phyloP scores from a whole-genome alignment of 2,888 invertebrate genomes.

The Ganaspis brasiliensis region DNA sequence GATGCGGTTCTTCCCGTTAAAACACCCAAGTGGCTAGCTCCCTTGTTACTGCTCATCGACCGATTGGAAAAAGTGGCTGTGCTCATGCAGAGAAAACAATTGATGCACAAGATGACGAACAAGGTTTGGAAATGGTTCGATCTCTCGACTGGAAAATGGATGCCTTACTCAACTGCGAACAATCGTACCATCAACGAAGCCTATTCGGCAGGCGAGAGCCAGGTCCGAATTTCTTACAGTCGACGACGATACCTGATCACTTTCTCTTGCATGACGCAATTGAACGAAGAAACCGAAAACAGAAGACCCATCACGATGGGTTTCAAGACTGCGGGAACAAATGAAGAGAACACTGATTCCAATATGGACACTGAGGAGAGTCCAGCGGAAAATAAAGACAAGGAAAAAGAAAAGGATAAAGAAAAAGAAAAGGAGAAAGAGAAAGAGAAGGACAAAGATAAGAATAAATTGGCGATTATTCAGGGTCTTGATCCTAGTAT shows the following conservation, averaged over 20 bases:
- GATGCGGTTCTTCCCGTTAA: slow-evolving; percentile 64
- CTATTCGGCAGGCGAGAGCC: slow-evolving; percentile 87
- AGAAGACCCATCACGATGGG: slow-evolving; percentile 89
- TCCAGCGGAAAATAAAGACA: slow-evolving; percentile 69
- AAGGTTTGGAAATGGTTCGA: slow-evolving; percentile 92
- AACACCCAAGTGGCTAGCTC: slow-evolving; percentile 89
- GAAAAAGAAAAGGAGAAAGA: slow-evolving; percentile 29
- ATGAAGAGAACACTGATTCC: slow-evolving; percentile 70
- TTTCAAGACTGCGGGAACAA: slow-evolving; percentile 75
- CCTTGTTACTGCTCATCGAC: slow-evolving; percentile 88
- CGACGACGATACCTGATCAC: slow-evolving; percentile 89
- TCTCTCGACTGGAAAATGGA: slow-evolving; percentile 90
- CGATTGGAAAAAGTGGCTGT: slow-evolving; percentile 89
- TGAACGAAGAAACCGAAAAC: slow-evolving; percentile 92
- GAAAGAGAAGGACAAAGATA: slow-evolving; percentile 26
- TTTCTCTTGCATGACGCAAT: slow-evolving; percentile 90
- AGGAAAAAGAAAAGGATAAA: slow-evolving; percentile 56
- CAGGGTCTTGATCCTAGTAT: slow-evolving; percentile 77
- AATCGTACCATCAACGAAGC: slow-evolving; percentile 90
- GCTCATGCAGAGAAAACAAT: slow-evolving; percentile 85
- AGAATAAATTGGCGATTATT: slow-evolving; percentile 67
- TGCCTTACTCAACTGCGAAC: slow-evolving; percentile 86
- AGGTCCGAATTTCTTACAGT: slow-evolving; percentile 87
- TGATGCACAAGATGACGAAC: slow-evolving; percentile 85
- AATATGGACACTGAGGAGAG: slow-evolving; percentile 78